These are phyloP conservation scores for Scatophagus argus DNA, from an alignment of 2,113 vertebrate genomes.

Conservation along the genomic window DNA sequence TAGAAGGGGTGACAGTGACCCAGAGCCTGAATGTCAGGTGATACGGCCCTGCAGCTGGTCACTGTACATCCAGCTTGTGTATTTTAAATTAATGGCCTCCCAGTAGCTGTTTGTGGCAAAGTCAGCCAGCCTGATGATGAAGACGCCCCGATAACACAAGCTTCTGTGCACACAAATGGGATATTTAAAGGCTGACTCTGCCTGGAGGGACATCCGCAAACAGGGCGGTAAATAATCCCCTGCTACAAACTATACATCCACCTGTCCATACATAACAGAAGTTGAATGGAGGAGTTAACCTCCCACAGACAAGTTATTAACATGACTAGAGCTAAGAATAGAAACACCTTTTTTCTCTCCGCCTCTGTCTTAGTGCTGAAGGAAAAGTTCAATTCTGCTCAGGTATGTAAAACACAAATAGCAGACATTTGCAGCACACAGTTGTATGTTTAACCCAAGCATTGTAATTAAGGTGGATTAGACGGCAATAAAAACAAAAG, in stretches of 20 bases:
- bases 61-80: conserved; percentile 75
- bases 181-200: conserved; percentile 76
- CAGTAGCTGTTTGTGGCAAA: conserved; percentile 66
- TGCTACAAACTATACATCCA: conserved; percentile 50
- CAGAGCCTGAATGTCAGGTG: conserved; percentile 82
- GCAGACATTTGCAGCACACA: conserved; percentile 8
- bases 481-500: conserved; percentile 71
- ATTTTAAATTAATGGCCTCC: conserved; percentile 77
- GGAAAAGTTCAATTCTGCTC: conserved; percentile 50
- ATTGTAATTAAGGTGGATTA: conserved; percentile 68
- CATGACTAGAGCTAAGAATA: conserved; percentile 66
- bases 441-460: conserved; percentile 45
- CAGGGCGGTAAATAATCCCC: conserved; percentile 71
- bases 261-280: conserved; percentile 74
- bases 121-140: conserved; percentile 53
- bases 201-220: conserved; percentile 56
- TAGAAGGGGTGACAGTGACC: conserved; percentile 63
- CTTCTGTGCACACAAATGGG: conserved; percentile 66
- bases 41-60: conserved; percentile 75
- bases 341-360: conserved; percentile 8
- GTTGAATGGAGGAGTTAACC: conserved; percentile 59
- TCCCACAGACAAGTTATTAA: conserved; percentile 67
- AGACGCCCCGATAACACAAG: conserved; percentile 65
- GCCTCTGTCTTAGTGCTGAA: conserved; percentile 24
- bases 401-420: conserved; percentile 71